Evolutionary conservation across 2,888 invertebrate species (phyloP), one percentile per base, ranked within the genome.

Genomic region (Ditula angustiorana): DNA sequence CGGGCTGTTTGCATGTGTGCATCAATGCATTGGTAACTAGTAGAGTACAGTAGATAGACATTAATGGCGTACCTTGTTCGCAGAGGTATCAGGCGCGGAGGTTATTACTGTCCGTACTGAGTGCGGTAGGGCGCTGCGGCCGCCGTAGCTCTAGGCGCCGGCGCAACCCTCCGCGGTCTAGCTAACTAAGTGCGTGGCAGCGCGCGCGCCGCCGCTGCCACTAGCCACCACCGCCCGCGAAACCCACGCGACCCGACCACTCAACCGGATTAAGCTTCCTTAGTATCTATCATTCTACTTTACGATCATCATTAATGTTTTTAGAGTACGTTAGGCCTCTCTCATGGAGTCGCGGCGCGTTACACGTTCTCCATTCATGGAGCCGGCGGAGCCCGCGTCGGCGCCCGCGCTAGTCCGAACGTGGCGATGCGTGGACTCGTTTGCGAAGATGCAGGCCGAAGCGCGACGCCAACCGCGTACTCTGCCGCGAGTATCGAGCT

Each of bases 61-160:
- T 69, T 76, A 85, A 88, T 80, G 75, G 78, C 76, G 79, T 84
- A 83, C 76, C 89, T 90, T 93, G 90, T 93, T 94, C 92, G 87
- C 93, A 95, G 95, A 94, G 94, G 94, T 84, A 94, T 91, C 92
- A 94, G 95, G 88, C 95, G 96, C 85, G 95, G 95, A 85, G 86
- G 86, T 79, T 95, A 94, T 93, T 95, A 94, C 90, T 93, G 93
- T 83, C 95, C 95, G 74, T 95, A 95, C 94, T 96, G 95, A 95
- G 91, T 84, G 83, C 79, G 86, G 86, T 83, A 81, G 81, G 75
- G 80, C 72, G 66, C 67, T 69, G 63, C 69, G 62, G 59, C 67
- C 70, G 56, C 68, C 67, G 55, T 30, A 52, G 52, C 41, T 13
- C 26, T 50, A 24, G 47, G 35, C 41, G n/a, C 28, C 47, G 26